A percentile compares a stretch with the other conserved stretches of the same genome.
These are phyloP conservation scores for Amphimedon queenslandica DNA, from an alignment of 37 sponge, comb jelly and placozoan genomes.

Conservation along the genomic window DNA sequence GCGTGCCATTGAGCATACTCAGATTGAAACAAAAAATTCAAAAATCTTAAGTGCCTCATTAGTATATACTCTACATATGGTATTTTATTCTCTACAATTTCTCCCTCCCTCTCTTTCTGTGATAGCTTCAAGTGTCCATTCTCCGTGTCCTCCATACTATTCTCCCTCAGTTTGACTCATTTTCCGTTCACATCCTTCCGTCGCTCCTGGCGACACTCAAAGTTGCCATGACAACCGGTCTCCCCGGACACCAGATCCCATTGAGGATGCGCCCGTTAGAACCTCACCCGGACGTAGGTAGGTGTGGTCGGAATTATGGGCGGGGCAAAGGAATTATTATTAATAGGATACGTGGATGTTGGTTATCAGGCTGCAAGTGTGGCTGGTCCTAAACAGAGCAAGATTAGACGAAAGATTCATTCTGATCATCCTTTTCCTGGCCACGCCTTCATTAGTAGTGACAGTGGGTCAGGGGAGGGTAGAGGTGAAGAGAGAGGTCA, in stretches of 20 bases:
- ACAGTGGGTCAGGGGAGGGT: not conserved
- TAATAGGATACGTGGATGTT: not conserved
- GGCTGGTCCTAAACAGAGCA: constrained; percentile 25
- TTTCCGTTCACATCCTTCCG: constrained; percentile 16
- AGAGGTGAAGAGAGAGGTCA: not conserved
- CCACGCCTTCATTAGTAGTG: not conserved
- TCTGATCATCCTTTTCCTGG: not conserved
- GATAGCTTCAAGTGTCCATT: too few relatives aligned
- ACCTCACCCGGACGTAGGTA: not conserved
- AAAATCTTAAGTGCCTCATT: too few relatives aligned
- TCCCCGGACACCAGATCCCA: constrained; percentile 30
- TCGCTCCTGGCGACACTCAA: constrained; percentile 32
- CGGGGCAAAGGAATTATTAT: too few relatives aligned
- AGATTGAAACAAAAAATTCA: too few relatives aligned
- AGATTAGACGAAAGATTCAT: not conserved
- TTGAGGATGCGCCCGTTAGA: not conserved
- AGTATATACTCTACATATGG: too few relatives aligned
- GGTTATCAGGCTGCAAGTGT: constrained; percentile 3
- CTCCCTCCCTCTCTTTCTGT: too few relatives aligned
- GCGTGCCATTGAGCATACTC: too few relatives aligned
- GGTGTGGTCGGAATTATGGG: not conserved
- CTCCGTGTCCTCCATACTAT: too few relatives aligned
- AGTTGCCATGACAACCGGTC: constrained; percentile 27
- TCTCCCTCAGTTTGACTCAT: too few relatives aligned
- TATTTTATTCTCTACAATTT: too few relatives aligned